Conservation (phyloP, 1,140 invertebrate species). For the Camponotus pennsylvanicus region DNA sequence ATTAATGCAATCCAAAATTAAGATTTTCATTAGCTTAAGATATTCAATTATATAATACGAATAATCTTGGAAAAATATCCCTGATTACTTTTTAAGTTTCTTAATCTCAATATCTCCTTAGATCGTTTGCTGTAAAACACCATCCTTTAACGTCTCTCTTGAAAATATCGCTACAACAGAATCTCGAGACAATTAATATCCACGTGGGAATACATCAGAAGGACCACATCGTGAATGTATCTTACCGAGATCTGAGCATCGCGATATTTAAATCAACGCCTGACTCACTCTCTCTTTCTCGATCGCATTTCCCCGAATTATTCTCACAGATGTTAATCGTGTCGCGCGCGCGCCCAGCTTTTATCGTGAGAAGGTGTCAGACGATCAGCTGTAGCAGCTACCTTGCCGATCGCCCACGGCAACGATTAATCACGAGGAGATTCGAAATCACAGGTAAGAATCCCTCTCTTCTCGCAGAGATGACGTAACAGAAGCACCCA, state of each 20-base stretch:
- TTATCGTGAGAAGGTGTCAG: constrained; percentile 38
- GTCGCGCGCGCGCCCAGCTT: constrained; percentile 32
- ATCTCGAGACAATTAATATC: constrained; percentile 7
- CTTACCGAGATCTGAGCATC: not conserved
- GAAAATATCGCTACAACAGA: not conserved
- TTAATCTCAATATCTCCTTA: not conserved
- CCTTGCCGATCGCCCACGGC: constrained; percentile 26
- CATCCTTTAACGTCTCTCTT: not conserved
- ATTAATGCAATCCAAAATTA: not conserved
- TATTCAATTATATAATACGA: not conserved
- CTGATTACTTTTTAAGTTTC: not conserved
- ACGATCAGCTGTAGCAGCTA: constrained; percentile 9
- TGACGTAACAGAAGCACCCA: not conserved
- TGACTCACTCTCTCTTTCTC: too few species aligned
- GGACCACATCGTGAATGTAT: not conserved
- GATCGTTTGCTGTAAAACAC: not conserved
- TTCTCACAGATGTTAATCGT: constrained; percentile 40
- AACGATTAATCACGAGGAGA: constrained; percentile 62
- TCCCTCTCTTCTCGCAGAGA: not conserved
- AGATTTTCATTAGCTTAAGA: not conserved
- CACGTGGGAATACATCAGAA: too few species aligned
- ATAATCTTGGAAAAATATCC: not conserved
- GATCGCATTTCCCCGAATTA: not conserved
- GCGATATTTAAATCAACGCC: constrained; percentile 21
- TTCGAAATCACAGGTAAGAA: constrained; percentile 36